Evolutionary conservation across 2,113 vertebrate genomes (phyloP).

Genomic region (Peromyscus maniculatus): DNA sequence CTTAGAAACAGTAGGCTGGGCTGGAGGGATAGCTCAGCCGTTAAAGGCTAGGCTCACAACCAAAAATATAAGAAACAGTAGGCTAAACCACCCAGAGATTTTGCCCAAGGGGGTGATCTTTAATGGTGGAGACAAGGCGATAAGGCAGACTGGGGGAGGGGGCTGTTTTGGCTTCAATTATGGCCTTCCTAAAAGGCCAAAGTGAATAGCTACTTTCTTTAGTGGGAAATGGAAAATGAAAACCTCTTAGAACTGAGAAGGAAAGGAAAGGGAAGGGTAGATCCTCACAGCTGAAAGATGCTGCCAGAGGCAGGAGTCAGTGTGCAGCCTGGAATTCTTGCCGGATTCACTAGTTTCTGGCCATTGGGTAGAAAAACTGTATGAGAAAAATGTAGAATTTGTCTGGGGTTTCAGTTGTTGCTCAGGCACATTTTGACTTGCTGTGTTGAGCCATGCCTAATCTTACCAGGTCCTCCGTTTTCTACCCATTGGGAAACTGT

Average conservation of each 20-base stretch:
- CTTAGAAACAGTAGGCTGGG: background rate
- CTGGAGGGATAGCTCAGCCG: too few species aligned
- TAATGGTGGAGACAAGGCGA: background rate
- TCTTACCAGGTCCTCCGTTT: background rate
- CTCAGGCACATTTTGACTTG: background rate
- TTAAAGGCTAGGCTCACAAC: too few species aligned
- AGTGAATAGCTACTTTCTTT: background rate
- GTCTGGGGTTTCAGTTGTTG: background rate
- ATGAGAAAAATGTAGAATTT: background rate
- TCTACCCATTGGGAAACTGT: background rate
- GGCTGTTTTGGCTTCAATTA: background rate
- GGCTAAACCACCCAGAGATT: background rate
- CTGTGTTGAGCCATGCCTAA: background rate
- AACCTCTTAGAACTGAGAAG: background rate
- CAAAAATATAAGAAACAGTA: background rate
- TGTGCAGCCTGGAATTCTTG: slow-evolving; percentile 22
- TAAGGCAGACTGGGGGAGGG: background rate
- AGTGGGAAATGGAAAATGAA: background rate
- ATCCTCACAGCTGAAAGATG: background rate
- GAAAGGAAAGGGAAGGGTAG: background rate
- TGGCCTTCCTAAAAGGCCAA: background rate
- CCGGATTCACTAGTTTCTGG: background rate
- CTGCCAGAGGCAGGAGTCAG: background rate
- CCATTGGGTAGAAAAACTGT: background rate
- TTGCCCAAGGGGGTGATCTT: background rate